These are phyloP conservation scores for Onychostoma macrolepis DNA, from an alignment of 2,113 vertebrate genomes.

Conservation along the genomic window DNA sequence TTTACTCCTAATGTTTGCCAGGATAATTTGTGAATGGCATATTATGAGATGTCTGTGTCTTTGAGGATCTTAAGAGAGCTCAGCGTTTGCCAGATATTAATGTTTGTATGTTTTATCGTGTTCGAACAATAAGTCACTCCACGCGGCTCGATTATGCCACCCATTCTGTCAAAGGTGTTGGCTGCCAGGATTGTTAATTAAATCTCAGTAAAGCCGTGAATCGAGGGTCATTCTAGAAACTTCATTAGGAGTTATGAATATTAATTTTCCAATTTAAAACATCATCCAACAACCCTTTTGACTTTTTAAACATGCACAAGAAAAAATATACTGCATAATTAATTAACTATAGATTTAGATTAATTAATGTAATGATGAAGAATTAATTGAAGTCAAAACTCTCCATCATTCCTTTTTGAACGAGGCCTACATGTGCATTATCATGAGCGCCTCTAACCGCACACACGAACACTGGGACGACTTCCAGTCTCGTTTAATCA, in stretches of 20 bases:
- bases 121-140: slow-evolving; percentile 12
- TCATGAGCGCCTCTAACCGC: not conserved
- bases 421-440: not conserved
- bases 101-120: slow-evolving; percentile 27
- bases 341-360: slow-evolving; percentile 82
- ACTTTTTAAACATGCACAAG: slow-evolving; percentile 65
- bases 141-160: not conserved
- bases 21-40: slow-evolving; percentile 54
- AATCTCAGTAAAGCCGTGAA: slow-evolving; percentile 56
- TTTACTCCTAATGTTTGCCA: slow-evolving; percentile 59
- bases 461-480: not conserved
- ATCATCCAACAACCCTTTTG: slow-evolving; percentile 64
- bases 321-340: slow-evolving; percentile 76
- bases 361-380: slow-evolving; percentile 80
- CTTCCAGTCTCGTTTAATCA: slow-evolving; percentile 21
- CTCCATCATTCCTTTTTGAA: slow-evolving; percentile 46
- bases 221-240: slow-evolving; percentile 64
- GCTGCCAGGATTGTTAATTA: slow-evolving; percentile 56
- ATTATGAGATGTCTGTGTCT: slow-evolving; percentile 48
- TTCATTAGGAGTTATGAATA: slow-evolving; percentile 88
- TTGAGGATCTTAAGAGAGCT: slow-evolving; percentile 45
- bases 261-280: slow-evolving; percentile 80
- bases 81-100: slow-evolving; percentile 9
- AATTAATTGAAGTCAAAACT: slow-evolving; percentile 74
- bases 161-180: slow-evolving; percentile 42